Percentiles rank a stretch among this genome's conserved stretches.
phyloP scores from a whole-genome alignment of 1,140 invertebrate genomes.

The Aradophagus sp. region DNA sequence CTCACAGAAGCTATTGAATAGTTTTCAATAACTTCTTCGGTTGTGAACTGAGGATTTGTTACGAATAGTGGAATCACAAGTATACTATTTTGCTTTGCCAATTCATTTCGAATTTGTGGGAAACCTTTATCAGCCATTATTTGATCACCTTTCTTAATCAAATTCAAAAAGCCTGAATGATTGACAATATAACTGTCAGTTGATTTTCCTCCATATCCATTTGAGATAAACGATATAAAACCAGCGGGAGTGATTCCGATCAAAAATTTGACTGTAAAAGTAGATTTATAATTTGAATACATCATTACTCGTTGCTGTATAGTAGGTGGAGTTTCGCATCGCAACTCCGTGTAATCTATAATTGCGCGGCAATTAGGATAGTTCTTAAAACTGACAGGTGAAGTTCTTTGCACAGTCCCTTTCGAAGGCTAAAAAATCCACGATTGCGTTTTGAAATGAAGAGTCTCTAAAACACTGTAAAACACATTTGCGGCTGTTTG shows the following conservation, averaged over 20 bases:
- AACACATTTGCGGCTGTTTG: slow-evolving; percentile 3
- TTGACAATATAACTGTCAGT: slow-evolving; percentile 51
- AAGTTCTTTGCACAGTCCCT: slow-evolving; percentile 8
- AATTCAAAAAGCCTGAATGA: slow-evolving; percentile 20
- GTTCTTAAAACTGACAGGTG: slow-evolving; percentile 2
- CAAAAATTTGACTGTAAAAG: slow-evolving; percentile 39
- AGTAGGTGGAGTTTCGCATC: background rate
- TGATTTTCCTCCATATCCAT: slow-evolving; percentile 51
- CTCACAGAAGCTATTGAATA: slow-evolving; percentile 31
- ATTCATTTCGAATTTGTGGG: slow-evolving; percentile 34
- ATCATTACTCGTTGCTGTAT: slow-evolving; percentile 12
- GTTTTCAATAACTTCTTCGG: slow-evolving; percentile 9
- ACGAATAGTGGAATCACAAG: slow-evolving; percentile 35
- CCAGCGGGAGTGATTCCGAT: slow-evolving; percentile 44
- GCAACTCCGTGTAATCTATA: slow-evolving; percentile 12
- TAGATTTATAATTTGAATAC: slow-evolving; percentile 54
- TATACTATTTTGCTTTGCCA: slow-evolving; percentile 8
- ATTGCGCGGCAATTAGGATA: too few relatives aligned
- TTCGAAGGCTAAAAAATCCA: slow-evolving; percentile 22
- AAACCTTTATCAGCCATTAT: slow-evolving; percentile 49
- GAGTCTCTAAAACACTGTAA: slow-evolving; percentile 2
- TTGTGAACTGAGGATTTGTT: slow-evolving; percentile 16
- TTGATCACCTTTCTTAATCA: slow-evolving; percentile 60
- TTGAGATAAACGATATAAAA: slow-evolving; percentile 55
- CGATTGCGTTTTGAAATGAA: slow-evolving; percentile 8